These are phyloP conservation scores for Helarctos malayanus DNA, from an alignment of 2,797 vertebrate genomes.

Conservation along the genomic window DNA sequence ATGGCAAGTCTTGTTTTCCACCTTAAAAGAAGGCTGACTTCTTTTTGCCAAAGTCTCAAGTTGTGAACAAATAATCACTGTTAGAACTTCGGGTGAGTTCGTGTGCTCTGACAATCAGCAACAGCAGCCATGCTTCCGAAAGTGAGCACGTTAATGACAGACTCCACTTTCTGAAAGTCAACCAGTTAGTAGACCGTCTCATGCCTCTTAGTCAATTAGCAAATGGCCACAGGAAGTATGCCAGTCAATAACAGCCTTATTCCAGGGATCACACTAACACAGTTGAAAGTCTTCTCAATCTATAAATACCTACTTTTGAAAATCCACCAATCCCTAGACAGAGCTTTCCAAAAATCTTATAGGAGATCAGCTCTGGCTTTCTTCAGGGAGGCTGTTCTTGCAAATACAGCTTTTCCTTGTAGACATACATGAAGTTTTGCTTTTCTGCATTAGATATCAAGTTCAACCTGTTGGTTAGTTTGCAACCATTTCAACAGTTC, in stretches of 20 bases:
- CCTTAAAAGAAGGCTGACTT: background rate
- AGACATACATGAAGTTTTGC: background rate
- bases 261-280: background rate
- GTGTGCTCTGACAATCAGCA: background rate
- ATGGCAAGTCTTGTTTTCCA: background rate
- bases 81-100: background rate
- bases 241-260: background rate
- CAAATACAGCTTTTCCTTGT: background rate
- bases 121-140: background rate
- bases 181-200: accelerated
- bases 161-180: background rate
- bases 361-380: background rate
- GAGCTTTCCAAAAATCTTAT: background rate
- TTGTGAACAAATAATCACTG: background rate
- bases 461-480: background rate
- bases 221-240: background rate
- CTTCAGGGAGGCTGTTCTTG: background rate
- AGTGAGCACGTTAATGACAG: background rate
- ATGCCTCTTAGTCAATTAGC: background rate
- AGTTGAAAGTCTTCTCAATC: background rate
- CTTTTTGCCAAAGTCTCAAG: background rate
- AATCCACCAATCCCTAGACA: background rate
- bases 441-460: background rate
- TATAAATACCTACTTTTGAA: background rate
- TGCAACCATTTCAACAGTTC: background rate